A percentile compares a stretch with the other conserved stretches of the same genome.
Evolutionary conservation across 2,797 vertebrate genomes (phyloP).

Genomic region (Leptatherina wallacei): DNA sequence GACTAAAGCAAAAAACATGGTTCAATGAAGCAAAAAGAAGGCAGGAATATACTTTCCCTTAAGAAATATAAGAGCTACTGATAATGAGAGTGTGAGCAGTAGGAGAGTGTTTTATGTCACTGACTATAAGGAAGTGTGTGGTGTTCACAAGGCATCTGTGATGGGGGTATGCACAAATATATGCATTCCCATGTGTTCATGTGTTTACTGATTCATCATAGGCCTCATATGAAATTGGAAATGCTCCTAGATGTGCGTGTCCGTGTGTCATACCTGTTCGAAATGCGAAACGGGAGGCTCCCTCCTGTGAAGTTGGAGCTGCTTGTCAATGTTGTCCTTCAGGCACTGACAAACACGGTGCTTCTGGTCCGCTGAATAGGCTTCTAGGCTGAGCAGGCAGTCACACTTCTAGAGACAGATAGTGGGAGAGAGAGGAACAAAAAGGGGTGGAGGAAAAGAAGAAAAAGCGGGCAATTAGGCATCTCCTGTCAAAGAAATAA

Average conservation of each 20-base stretch:
- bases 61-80: slow-evolving; percentile 20
- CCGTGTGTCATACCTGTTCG: slow-evolving; percentile 77
- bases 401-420: slow-evolving; percentile 89
- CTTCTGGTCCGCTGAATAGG: slow-evolving; percentile 94
- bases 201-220: slow-evolving; percentile 44
- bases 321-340: slow-evolving; percentile 93
- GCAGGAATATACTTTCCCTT: slow-evolving; percentile 19
- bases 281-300: slow-evolving; percentile 68
- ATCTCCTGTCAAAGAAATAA: slow-evolving; percentile 48
- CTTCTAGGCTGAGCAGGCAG: slow-evolving; percentile 96
- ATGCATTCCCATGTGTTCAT: slow-evolving; percentile 63
- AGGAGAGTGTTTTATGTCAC: slow-evolving; percentile 19
- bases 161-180: slow-evolving; percentile 56
- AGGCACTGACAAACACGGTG: slow-evolving; percentile 94
- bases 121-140: slow-evolving; percentile 36
- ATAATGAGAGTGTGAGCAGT: slow-evolving; percentile 21
- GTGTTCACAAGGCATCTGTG: slow-evolving; percentile 55
- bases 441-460: slow-evolving; percentile 44
- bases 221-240: slow-evolving; percentile 19
- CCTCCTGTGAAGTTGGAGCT: slow-evolving; percentile 85
- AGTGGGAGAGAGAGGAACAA: slow-evolving; percentile 18
- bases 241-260: slow-evolving; percentile 17
- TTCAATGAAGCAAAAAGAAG: slow-evolving; percentile 24
- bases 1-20: slow-evolving; percentile 12
- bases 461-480: slow-evolving; percentile 60